Conservation (phyloP, 2,113 vertebrate genomes). For the Ellobius talpinus region DNA sequence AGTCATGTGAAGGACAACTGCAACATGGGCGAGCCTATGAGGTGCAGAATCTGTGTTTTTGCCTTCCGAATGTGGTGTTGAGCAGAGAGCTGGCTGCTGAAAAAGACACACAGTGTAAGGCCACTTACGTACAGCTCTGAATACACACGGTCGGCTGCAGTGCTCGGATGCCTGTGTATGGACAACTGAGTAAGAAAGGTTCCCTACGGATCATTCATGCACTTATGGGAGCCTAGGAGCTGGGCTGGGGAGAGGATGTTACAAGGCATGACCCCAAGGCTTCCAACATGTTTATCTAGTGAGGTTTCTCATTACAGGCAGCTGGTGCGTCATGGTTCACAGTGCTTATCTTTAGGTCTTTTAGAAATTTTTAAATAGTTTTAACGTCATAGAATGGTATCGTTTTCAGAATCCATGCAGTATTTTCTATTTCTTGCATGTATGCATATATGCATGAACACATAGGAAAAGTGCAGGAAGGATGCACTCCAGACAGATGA, state of each 20-base stretch:
- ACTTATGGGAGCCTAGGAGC: not conserved
- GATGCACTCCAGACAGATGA: not conserved
- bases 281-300: rapidly evolving
- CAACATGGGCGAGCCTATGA: not conserved
- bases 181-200: not conserved
- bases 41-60: not conserved
- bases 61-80: rapidly evolving
- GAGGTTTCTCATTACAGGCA: not conserved
- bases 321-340: not conserved
- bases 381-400: not conserved
- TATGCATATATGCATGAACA: not conserved
- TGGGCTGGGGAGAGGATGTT: not conserved
- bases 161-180: rapidly evolving
- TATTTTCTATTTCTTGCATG: not conserved
- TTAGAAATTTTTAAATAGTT: not conserved
- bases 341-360: not conserved
- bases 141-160: not conserved
- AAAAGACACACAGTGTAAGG: not conserved
- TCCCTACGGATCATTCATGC: not conserved
- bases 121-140: not conserved
- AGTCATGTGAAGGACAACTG: not conserved
- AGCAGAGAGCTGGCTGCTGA: not conserved
- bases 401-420: not conserved
- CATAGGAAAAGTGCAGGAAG: not conserved
- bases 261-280: too few species aligned